phyloP scores from a whole-genome alignment of 2,797 vertebrate species.

The Pseudomugil tenellus region DNA sequence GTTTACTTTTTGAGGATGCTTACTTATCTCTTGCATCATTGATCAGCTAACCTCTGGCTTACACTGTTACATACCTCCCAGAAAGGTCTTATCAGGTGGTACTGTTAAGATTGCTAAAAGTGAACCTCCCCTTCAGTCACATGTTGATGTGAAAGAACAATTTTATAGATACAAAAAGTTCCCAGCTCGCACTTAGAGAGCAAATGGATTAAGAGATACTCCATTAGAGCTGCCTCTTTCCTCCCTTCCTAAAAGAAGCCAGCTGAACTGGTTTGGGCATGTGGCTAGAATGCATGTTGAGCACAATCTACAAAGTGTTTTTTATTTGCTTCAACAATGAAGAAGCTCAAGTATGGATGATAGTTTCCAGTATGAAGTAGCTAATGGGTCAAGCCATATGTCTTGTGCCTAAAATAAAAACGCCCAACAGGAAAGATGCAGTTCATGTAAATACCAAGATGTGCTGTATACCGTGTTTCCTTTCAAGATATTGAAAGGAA shows the following conservation, averaged over 20 bases:
- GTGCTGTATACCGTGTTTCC: not conserved
- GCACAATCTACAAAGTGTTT: not conserved
- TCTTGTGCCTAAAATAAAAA: not conserved
- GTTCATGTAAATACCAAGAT: not conserved
- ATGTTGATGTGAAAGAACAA: not conserved
- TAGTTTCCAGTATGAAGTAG: not conserved
- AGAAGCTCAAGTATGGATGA: not conserved
- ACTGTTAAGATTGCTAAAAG: not conserved
- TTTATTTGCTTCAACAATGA: not conserved
- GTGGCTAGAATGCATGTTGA: not conserved
- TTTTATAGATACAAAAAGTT: not conserved
- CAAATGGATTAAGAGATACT: not conserved
- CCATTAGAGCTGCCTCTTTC: not conserved
- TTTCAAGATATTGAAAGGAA: constrained; percentile 10
- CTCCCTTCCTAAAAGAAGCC: not conserved
- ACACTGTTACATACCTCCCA: too few relatives aligned
- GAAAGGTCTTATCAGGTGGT: not conserved
- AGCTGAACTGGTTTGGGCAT: not conserved
- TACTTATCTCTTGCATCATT: not conserved
- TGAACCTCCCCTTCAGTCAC: not conserved
- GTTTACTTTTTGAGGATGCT: too few relatives aligned
- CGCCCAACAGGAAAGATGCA: not conserved
- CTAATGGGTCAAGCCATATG: not conserved
- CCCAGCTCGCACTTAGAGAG: not conserved
- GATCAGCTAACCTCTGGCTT: not conserved